Base-by-base conservation (phyloP, 2,888 invertebrate species). In the Ennomos fuscantarius region DNA sequence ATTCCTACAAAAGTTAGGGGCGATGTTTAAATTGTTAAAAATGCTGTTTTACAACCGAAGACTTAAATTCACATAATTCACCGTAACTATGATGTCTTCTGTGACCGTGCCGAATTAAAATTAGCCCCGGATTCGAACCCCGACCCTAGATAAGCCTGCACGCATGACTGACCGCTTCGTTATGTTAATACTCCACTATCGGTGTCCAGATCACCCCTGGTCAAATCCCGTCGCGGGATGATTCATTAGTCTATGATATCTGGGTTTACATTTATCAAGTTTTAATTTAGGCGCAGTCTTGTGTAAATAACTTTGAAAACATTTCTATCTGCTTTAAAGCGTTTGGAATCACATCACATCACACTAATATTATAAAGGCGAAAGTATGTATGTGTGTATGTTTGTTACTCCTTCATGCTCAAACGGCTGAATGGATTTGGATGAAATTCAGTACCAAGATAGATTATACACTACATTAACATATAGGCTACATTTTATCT, bases 91-190 rank as follows among this genome's bases (percentile, higher is more conserved):
- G 3, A 24, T 3, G 24, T 24, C 24, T 24, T 24, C 24, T 24
- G 24, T 24, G 24, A 15, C 41, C 46, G 35, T 35, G 40, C 45
- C 36, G 56, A 56, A 56, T 56, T 47, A 42, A 43, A 51, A 51
- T 56, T 56, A 66, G 62, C 48, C 34, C 36, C 41, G 63, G 65
- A 55, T 69, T 55, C 54, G 60, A 66, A 69, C 72, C 66, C 42
- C 57, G 49, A 56, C 64, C 61, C 63, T 62, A 72, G 78, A 79
- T 77, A 80, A 77, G 76, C 62, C 34, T 58, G 52, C 72, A 77
- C 78, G 81, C 81, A 78, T 79, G 82, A 74, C 74, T 71, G 80
- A 68, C 73, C 78, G 71, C 78, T 79, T 77, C 77, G 80, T 76
- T 81, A 82, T 82, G 81, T 74, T 82, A 82, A 82, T 82, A 74